Conservation (phyloP, 2,888 invertebrate genomes). For the Pyrrhia umbra region DNA sequence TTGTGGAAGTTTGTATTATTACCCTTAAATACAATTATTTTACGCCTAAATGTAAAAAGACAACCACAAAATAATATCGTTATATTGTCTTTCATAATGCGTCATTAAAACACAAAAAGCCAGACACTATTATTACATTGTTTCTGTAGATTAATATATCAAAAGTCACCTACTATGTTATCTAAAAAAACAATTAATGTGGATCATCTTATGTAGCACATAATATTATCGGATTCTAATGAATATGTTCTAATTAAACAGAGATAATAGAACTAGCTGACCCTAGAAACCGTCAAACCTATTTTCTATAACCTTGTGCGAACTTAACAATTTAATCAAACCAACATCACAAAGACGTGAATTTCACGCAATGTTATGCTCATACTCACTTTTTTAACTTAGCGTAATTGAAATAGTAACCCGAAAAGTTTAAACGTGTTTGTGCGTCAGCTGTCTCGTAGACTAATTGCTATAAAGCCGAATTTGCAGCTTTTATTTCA, state of each 20-base stretch:
- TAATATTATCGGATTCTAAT: slow-evolving; percentile 14
- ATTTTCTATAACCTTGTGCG: slow-evolving; percentile 21
- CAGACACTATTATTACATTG: slow-evolving; percentile 35
- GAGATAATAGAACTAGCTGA: slow-evolving; percentile 31
- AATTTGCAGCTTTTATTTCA: neutral
- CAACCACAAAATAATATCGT: neutral
- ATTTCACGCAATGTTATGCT: no score
- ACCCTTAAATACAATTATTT: neutral
- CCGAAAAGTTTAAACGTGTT: no score
- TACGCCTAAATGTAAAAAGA: neutral
- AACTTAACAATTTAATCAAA: slow-evolving; percentile 6
- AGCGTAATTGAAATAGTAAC: no score
- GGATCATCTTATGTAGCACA: slow-evolving; percentile 26
- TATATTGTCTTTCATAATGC: neutral
- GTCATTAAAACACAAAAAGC: slow-evolving; percentile 21
- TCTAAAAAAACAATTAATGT: slow-evolving; percentile 40
- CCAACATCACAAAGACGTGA: no score
- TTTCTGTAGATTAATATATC: slow-evolving; percentile 29
- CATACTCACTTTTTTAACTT: no score
- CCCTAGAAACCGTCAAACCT: slow-evolving; percentile 8
- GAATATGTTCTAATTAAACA: slow-evolving; percentile 28
- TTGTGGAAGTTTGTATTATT: neutral
- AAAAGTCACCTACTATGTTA: slow-evolving; percentile 16
- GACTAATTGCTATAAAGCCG: no score
- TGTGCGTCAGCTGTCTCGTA: no score